phyloP scores from a whole-genome alignment of 2,113 vertebrate species.

The Thryonomys swinderianus region DNA sequence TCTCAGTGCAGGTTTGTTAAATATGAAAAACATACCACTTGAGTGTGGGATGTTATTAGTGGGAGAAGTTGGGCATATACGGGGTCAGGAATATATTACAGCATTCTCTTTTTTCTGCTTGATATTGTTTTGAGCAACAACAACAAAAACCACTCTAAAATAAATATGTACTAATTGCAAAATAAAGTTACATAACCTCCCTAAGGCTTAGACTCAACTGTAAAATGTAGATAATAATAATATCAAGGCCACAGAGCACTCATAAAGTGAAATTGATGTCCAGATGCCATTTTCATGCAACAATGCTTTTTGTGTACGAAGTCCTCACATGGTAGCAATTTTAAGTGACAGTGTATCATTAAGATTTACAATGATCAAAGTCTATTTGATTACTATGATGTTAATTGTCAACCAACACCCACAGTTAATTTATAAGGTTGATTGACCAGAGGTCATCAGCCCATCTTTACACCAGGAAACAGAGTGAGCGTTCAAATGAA shows the following conservation, averaged over 20 bases:
- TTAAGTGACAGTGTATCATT: neutral
- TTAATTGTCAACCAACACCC: neutral
- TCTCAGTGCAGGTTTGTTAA: neutral
- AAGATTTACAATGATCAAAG: neutral
- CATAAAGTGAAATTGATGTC: neutral
- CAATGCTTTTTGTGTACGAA: neutral
- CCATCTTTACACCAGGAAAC: neutral
- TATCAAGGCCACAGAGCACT: neutral
- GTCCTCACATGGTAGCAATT: neutral
- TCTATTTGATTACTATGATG: neutral
- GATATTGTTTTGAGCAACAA: neutral
- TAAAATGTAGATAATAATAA: neutral
- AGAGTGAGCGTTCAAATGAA: neutral
- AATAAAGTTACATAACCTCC: neutral
- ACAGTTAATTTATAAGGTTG: neutral
- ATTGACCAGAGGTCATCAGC: neutral
- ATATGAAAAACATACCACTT: neutral
- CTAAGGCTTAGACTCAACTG: neutral
- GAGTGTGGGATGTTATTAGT: neutral
- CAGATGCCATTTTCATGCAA: neutral
- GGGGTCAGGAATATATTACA: fast-evolving
- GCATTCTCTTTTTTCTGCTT: neutral
- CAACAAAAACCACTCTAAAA: neutral
- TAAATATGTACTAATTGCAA: neutral
- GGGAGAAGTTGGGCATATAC: neutral